A percentile compares a stretch with the other conserved stretches of the same genome.
Evolutionary conservation across 2,797 vertebrate genomes (phyloP).

Genomic region (Garrulus glandarius): DNA sequence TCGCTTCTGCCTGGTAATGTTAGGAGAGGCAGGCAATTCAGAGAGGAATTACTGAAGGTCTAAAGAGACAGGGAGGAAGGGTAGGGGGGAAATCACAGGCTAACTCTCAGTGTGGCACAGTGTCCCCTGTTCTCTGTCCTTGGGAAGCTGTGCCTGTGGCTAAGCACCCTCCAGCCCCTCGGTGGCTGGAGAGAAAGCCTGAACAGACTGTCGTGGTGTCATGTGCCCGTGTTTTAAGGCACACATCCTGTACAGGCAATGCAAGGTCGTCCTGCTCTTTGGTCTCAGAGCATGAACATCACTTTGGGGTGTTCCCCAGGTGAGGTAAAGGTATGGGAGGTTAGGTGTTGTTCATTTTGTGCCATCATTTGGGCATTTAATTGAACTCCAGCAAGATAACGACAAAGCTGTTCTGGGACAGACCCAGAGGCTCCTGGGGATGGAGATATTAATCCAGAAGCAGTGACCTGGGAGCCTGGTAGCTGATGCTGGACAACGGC

Average conservation of each 20-base stretch:
- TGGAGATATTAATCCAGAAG: not conserved
- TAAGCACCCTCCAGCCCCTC: not conserved
- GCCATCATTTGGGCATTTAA: not conserved
- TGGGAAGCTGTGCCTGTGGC: not conserved
- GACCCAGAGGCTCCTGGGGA: not conserved
- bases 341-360: not conserved
- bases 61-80: not conserved
- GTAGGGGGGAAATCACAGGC: not conserved
- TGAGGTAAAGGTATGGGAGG: not conserved
- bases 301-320: accelerated
- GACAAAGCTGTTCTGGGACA: not conserved
- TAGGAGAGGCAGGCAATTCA: slow-evolving; percentile 27
- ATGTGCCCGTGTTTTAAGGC: accelerated
- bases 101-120: not conserved
- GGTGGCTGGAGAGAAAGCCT: not conserved
- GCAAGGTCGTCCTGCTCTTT: not conserved
- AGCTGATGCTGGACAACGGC: not conserved
- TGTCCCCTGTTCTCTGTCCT: not conserved
- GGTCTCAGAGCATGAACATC: not conserved
- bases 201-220: not conserved
- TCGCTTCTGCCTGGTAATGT: slow-evolving; percentile 21
- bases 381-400: not conserved
- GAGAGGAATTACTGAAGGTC: slow-evolving; percentile 34
- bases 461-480: not conserved
- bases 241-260: accelerated